phyloP scores from a whole-genome alignment of 2,888 invertebrate species.

The Cosmopolites sordidus region DNA sequence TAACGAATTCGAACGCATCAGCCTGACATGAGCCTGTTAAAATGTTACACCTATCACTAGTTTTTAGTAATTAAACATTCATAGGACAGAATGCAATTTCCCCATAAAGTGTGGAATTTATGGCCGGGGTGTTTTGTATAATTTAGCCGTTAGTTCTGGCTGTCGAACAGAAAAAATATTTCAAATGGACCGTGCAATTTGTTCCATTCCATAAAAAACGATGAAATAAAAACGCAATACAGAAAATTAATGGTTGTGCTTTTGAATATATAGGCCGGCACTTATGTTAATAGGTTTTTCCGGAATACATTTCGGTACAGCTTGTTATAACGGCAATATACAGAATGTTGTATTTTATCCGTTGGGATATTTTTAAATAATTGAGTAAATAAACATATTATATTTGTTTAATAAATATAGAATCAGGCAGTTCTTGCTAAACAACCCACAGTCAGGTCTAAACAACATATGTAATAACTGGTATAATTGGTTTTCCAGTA shows the following conservation, averaged over 20 bases:
- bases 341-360: no score
- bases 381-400: no score
- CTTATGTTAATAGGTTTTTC: slow-evolving; percentile 2
- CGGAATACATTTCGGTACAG: no score
- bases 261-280: neutral
- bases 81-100: slow-evolving; percentile 16
- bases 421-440: no score
- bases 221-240: slow-evolving; percentile 18
- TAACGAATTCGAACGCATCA: no score
- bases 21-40: neutral
- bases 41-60: neutral
- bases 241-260: neutral
- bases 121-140: slow-evolving; percentile 23
- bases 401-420: no score
- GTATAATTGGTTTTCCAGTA: no score
- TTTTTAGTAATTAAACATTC: slow-evolving; percentile 18
- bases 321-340: no score
- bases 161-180: slow-evolving; percentile 30
- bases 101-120: slow-evolving; percentile 13
- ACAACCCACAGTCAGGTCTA: no score
- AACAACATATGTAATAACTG: no score
- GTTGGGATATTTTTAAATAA: no score
- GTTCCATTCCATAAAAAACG: slow-evolving; percentile 26
- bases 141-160: slow-evolving; percentile 26
- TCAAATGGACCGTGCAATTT: slow-evolving; percentile 24